These are phyloP conservation scores for Callinectes sapidus DNA, from an alignment of 2,888 invertebrate species.

Conservation along the genomic window DNA sequence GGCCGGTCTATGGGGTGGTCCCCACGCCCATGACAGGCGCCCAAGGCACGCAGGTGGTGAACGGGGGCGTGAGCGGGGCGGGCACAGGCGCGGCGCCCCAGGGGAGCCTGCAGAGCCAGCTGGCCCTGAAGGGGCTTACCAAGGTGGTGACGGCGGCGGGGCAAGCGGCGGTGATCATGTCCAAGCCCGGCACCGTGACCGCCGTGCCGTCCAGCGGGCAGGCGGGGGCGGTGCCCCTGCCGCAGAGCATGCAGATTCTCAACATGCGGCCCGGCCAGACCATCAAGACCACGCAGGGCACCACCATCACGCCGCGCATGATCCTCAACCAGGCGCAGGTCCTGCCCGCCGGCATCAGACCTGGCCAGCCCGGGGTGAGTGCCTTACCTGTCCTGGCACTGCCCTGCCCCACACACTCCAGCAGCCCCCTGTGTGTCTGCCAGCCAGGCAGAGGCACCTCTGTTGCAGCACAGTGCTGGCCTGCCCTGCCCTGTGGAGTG, in stretches of 20 bases:
- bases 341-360: conserved; percentile 81
- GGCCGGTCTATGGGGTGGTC: conserved; percentile 64
- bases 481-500: background rate
- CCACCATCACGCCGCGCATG: conserved; percentile 71
- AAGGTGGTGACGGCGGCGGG: conserved; percentile 59
- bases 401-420: background rate
- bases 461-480: background rate
- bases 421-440: background rate
- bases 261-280: conserved; percentile 68
- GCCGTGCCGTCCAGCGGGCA: conserved; percentile 65
- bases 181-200: conserved; percentile 71
- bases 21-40: conserved; percentile 70
- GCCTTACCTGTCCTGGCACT: background rate
- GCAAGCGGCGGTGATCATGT: conserved; percentile 70
- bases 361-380: conserved; percentile 88
- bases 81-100: conserved; percentile 52
- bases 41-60: conserved; percentile 67
- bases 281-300: conserved; percentile 64
- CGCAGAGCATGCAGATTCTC: conserved; percentile 72
- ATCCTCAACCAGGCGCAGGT: conserved; percentile 70
- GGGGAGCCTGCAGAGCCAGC: conserved; percentile 57
- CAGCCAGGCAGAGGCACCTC: background rate
- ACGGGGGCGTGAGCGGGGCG: conserved; percentile 64
- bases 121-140: conserved; percentile 59
- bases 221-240: conserved; percentile 64